A percentile compares a stretch with the other conserved stretches of the same genome.
Evolutionary conservation across 1,140 invertebrate genomes (phyloP).

Genomic region (Trichoplusia ni): DNA sequence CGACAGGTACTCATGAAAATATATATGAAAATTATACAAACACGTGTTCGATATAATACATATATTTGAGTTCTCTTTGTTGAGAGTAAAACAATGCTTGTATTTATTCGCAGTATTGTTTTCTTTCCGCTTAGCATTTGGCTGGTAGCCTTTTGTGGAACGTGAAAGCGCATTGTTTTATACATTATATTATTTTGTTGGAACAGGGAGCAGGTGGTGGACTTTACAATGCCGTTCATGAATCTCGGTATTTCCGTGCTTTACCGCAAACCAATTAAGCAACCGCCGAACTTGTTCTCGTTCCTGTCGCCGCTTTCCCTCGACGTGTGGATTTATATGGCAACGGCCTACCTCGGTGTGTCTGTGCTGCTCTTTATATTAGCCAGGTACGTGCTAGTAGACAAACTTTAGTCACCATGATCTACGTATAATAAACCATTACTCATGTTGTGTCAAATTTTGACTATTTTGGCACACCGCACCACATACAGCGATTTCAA

Average conservation of each 20-base stretch:
- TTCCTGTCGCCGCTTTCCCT: slow-evolving; percentile 96
- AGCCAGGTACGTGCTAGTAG: slow-evolving; percentile 87
- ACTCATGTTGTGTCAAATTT: too few species aligned
- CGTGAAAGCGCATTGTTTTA: slow-evolving; percentile 13
- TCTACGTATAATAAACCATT: slow-evolving; percentile 5
- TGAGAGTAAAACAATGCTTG: too few species aligned
- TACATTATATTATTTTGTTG: slow-evolving; percentile 26
- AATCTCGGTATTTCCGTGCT: slow-evolving; percentile 96
- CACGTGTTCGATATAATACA: too few species aligned
- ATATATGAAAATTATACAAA: not conserved
- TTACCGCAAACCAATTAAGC: slow-evolving; percentile 95
- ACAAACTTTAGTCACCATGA: not conserved
- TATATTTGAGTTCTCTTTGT: too few species aligned
- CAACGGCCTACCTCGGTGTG: slow-evolving; percentile 95
- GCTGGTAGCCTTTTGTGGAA: slow-evolving; percentile 17
- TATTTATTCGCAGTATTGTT: too few species aligned
- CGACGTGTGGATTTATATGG: slow-evolving; percentile 98
- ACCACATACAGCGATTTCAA: not conserved
- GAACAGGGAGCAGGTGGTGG: slow-evolving; percentile 88
- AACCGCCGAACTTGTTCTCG: slow-evolving; percentile 95
- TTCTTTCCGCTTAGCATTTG: slow-evolving; percentile 1
- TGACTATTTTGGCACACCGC: too few species aligned
- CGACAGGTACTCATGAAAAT: slow-evolving; percentile 81
- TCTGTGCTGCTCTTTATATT: slow-evolving; percentile 96
- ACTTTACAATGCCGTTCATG: slow-evolving; percentile 98